Percentiles rank a stretch among this genome's conserved stretches.
Conservation (phyloP, 2,888 invertebrate genomes). For the Leptothorax acervorum region DNA sequence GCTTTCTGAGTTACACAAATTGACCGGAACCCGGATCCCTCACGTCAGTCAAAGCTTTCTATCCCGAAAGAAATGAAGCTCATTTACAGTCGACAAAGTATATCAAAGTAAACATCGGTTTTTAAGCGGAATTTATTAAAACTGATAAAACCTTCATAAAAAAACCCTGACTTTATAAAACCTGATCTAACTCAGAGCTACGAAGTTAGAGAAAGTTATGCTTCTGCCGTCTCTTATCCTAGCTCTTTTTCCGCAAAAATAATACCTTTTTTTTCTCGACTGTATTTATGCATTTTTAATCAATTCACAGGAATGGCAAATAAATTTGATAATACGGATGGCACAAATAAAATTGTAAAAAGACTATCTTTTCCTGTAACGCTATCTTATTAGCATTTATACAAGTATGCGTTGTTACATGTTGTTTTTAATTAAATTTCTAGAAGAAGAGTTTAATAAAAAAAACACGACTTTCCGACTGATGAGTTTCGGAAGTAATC, state of each 20-base stretch:
- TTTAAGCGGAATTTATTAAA: slow-evolving; percentile 26
- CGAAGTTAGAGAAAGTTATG: not conserved
- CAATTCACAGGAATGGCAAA: not conserved
- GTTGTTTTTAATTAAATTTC: not conserved
- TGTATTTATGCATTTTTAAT: not conserved
- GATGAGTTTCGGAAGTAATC: not conserved
- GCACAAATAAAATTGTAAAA: slow-evolving; percentile 5
- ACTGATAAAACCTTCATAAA: not conserved
- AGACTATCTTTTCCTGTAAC: not conserved
- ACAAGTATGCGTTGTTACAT: not conserved
- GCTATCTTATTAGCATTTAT: not conserved
- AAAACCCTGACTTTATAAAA: no score
- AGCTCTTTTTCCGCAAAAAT: not conserved
- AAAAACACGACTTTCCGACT: not conserved
- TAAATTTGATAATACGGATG: not conserved
- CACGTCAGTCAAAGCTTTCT: not conserved
- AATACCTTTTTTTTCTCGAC: not conserved
- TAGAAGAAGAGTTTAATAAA: not conserved
- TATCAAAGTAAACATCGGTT: not conserved
- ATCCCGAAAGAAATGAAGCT: not conserved
- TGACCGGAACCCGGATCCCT: slow-evolving; percentile 30
- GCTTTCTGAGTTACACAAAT: slow-evolving; percentile 33
- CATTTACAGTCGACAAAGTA: not conserved
- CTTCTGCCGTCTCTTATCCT: not conserved
- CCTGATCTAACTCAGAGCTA: not conserved